Evolutionary conservation across 2,797 vertebrate genomes (phyloP), one percentile per base, ranked within the genome.

Genomic region (Alectoris magna): DNA sequence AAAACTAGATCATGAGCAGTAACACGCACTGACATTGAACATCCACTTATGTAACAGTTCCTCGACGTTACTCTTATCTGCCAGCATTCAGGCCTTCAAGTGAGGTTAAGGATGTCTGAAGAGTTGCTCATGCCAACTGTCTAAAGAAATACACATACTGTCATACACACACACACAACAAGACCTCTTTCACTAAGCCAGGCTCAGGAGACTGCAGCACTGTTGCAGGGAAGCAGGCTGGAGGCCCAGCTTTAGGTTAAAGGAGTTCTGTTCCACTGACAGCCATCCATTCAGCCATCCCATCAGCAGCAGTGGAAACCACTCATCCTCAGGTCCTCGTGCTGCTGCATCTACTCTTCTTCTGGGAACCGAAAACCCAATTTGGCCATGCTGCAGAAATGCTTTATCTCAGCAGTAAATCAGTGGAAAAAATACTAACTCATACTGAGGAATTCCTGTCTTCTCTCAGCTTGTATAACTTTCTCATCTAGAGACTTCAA

Each of bases 21-120:
- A 21, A 72, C 0, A 0, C 2, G 2, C 0, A 0, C 43, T 34
- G 63, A 75, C 14, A 17, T 23, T 6, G 67, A 23, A 14, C 16
- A 81, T 18, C 24, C 18, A 26, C 10, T 74, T 51, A 34, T 0
- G 1, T n/a, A 86, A 72, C 19, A 14, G 7, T 68, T 84, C 48
- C 53, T 87, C 34, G 14, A 70, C 1, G 9, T 68, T 76, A 27
- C 34, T 86, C 11, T 16, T 21, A 68, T 24, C 39, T 70, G 43
- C 44, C 41, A 79, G 31, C 27, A 27, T 41, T 87, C 43, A 53
- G 44, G 34, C 18, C 22, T 58, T 70, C 46, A 53, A 27, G 15
- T 2, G 1, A 44, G 34, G 6, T 69, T 69, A 38, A 64, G 44
- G n/a, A 4, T 41, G 24, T 31, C 31, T 67, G 21, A 78, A 69